Evolutionary conservation across 2,888 invertebrate species (phyloP), one percentile per base, ranked within the genome.

Genomic region (Ecliptopera silaceata): DNA sequence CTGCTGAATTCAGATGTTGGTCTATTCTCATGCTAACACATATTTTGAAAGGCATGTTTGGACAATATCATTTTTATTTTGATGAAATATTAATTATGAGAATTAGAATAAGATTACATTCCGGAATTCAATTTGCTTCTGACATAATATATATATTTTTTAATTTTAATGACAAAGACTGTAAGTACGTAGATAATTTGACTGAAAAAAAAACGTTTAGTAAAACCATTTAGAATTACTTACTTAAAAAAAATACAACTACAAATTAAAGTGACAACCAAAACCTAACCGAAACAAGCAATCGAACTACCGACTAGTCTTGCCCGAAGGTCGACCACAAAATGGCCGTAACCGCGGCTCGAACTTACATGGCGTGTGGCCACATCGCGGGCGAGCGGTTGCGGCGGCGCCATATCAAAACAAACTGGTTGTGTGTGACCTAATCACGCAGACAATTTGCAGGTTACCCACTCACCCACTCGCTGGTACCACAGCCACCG

Each of bases 371-470:
- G 68, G 71, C 69, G 68, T 70, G 72, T 68, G 75, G 73, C 74
- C 77, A 72, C 75, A 71, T 56, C 56, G 64, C 44, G 69, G 68
- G 63, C 65, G 65, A 64, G 69, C 57, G 55, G 69, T 66, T 66
- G 70, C 65, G 71, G 65, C 66, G 63, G 63, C 59, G 69, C 66
- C 78, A 77, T 79, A 81, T 82, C 79, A 79, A 78, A 81, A 80
- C 80, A 79, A 78, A 80, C 79, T 71, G 65, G 67, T 63, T 72
- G 75, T 74, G 70, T 57, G 69, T 67, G 73, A 74, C 74, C 83
- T 84, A 85, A 85, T 84, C 84, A 75, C 79, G 81, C 69, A 74
- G 75, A 73, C 72, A 80, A 80, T 84, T 85, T 78, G 77, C 80
- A 81, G 82, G 84, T 80, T 81, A 77, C 76, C 80, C 82, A 74